Conservation (phyloP, 2,888 invertebrate genomes). For the Agrilus cyanescens region DNA sequence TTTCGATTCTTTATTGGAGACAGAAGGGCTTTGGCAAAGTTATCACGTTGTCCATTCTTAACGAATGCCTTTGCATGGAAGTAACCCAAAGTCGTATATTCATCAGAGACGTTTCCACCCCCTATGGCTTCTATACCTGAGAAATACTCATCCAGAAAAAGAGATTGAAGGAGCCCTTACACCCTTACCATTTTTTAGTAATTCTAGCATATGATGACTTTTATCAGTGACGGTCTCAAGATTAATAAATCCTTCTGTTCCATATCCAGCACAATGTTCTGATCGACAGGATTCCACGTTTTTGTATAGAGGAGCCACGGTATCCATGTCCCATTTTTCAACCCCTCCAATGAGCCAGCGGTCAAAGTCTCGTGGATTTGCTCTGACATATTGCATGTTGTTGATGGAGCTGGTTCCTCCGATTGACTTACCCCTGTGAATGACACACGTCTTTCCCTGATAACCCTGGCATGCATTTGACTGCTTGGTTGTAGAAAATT, state of each 20-base stretch:
- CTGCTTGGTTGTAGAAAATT: constrained; percentile 22
- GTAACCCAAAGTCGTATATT: constrained; percentile 13
- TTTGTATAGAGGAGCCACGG: constrained; percentile 64
- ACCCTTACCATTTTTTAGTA: no score
- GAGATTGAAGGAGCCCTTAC: no score
- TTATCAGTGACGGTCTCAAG: no score
- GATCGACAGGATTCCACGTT: constrained; percentile 45
- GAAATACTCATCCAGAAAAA: no score
- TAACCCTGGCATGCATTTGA: constrained; percentile 20
- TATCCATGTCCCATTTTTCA: constrained; percentile 66
- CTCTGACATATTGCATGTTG: constrained; percentile 33
- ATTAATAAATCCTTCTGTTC: constrained; percentile 13
- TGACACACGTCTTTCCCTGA: constrained; percentile 21
- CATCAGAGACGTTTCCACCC: not conserved
- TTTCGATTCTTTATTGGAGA: constrained; percentile 35
- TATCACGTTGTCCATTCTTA: constrained; percentile 30
- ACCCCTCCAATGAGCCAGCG: constrained; percentile 70
- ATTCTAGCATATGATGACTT: no score
- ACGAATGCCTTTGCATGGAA: constrained; percentile 17
- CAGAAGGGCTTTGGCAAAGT: constrained; percentile 34
- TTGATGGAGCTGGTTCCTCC: constrained; percentile 40
- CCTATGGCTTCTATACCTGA: no score
- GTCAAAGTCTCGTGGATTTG: constrained; percentile 66
- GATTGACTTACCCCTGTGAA: constrained; percentile 38
- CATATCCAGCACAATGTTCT: constrained; percentile 6